Evolutionary conservation across 2,888 invertebrate genomes (phyloP).

Genomic region (Penaeus monodon): DNA sequence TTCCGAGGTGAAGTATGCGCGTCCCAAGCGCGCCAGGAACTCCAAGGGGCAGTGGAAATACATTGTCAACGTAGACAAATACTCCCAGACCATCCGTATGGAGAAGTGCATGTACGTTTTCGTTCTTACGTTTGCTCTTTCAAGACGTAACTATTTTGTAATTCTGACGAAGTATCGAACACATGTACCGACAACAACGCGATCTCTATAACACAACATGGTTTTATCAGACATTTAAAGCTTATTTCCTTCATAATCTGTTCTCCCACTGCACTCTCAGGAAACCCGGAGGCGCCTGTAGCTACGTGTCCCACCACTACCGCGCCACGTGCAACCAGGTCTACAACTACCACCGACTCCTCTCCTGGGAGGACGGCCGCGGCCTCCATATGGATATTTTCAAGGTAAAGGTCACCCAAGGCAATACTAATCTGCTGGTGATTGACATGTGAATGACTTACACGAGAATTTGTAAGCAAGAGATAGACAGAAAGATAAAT

Average conservation of each 20-base stretch:
- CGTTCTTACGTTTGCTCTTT: background rate
- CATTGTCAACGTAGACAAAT: constrained; percentile 86
- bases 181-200: no score
- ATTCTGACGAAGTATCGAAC: no score
- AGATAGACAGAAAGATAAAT: no score
- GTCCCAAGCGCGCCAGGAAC: constrained; percentile 84
- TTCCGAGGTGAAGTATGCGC: constrained; percentile 82
- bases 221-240: background rate
- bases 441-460: background rate
- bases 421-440: background rate
- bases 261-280: constrained; percentile 70
- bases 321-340: constrained; percentile 86
- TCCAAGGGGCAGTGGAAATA: constrained; percentile 87
- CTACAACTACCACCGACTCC: constrained; percentile 84
- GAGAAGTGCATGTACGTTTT: constrained; percentile 83
- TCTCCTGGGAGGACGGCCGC: constrained; percentile 85
- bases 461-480: no score
- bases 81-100: constrained; percentile 84
- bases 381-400: constrained; percentile 88
- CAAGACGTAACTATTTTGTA: background rate
- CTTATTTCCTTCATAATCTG: background rate
- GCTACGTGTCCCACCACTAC: constrained; percentile 83
- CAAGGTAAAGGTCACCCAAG: constrained; percentile 73
- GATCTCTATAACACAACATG: no score
- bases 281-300: constrained; percentile 81